Evolutionary conservation across 2,888 invertebrate genomes (phyloP).

Genomic region (Euzophera pinguis): DNA sequence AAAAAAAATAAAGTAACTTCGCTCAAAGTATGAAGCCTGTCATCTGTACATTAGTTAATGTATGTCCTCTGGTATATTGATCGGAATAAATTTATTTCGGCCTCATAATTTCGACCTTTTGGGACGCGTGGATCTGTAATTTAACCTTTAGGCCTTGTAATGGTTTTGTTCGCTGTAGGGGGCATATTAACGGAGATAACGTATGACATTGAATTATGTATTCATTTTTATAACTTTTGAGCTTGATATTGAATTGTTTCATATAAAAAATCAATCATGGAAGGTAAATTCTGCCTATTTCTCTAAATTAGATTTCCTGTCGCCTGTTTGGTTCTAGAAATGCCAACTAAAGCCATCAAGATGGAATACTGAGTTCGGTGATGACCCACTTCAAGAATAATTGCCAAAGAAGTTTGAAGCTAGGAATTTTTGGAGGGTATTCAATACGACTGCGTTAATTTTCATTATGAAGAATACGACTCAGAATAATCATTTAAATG

Average conservation of each 20-base stretch:
- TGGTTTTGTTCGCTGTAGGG: slow-evolving; percentile 5
- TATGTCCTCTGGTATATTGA: slow-evolving; percentile 5
- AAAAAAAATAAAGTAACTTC: too few species aligned
- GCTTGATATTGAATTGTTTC: neutral
- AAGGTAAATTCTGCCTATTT: neutral
- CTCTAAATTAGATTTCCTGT: too few species aligned
- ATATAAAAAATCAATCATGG: neutral
- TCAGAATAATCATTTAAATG: too few species aligned
- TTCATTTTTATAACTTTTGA: neutral
- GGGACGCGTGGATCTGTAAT: slow-evolving; percentile 5
- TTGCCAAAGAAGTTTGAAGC: too few species aligned
- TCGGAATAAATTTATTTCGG: slow-evolving; percentile 9
- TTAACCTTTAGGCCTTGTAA: slow-evolving; percentile 3
- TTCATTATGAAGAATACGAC: too few species aligned
- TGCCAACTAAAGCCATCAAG: too few species aligned
- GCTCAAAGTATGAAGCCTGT: neutral
- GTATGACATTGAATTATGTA: slow-evolving; percentile 1
- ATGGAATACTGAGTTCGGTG: too few species aligned
- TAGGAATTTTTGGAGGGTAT: too few species aligned
- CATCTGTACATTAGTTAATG: neutral
- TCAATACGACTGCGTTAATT: too few species aligned
- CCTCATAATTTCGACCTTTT: slow-evolving; percentile 11
- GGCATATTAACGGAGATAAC: neutral
- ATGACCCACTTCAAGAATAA: too few species aligned
- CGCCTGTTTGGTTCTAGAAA: too few species aligned